phyloP scores from a whole-genome alignment of 2,888 invertebrate species.

The Volucella inflata region DNA sequence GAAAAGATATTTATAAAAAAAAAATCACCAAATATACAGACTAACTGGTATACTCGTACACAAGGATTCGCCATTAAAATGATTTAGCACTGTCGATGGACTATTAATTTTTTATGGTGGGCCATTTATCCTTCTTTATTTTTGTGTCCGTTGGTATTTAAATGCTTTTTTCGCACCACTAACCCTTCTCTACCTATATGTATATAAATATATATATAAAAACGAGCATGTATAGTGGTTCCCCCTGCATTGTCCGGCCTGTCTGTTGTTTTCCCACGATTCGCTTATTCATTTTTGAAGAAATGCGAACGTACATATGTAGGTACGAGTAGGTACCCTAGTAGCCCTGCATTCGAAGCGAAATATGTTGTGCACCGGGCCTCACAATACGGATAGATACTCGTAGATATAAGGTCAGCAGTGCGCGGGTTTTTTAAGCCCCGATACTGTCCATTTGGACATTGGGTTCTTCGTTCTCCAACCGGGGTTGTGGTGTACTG shows the following conservation, averaged over 20 bases:
- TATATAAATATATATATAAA: neutral
- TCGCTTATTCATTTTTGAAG: slow-evolving; percentile 23
- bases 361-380: slow-evolving; percentile 50
- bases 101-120: slow-evolving; percentile 78
- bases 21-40: slow-evolving; percentile 49
- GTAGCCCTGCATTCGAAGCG: slow-evolving; percentile 55
- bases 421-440: slow-evolving; percentile 19
- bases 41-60: slow-evolving; percentile 8
- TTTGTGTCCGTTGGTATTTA: slow-evolving; percentile 74
- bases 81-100: slow-evolving; percentile 78
- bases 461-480: neutral
- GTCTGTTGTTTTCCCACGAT: slow-evolving; percentile 26
- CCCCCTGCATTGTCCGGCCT: neutral
- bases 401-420: slow-evolving; percentile 48
- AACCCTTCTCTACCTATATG: neutral
- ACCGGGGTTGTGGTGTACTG: neutral
- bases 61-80: slow-evolving; percentile 78
- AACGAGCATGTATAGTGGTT: no score
- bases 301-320: slow-evolving; percentile 50
- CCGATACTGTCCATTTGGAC: slow-evolving; percentile 13
- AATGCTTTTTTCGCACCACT: slow-evolving; percentile 27
- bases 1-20: slow-evolving; percentile 11
- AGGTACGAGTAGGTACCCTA: no score
- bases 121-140: slow-evolving; percentile 75
- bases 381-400: slow-evolving; percentile 48